Conservation (phyloP, 2,797 vertebrate species). For the Esox masquinongy region DNA sequence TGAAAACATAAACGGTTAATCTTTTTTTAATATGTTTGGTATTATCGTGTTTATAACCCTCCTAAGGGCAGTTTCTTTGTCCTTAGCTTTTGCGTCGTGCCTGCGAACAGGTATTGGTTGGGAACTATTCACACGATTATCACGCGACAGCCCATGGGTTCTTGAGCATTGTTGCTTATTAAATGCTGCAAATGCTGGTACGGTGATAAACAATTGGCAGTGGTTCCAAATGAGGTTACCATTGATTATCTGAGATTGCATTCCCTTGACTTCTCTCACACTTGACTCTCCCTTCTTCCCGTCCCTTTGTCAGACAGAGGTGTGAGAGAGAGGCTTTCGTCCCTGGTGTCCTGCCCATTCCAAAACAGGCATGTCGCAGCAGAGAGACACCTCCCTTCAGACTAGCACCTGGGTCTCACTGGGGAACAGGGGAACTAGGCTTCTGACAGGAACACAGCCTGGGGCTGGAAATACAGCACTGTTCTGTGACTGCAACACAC, state of each 20-base stretch:
- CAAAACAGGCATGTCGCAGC: conserved; percentile 14
- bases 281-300: background rate
- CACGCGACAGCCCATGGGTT: too few relatives aligned
- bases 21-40: too few relatives aligned
- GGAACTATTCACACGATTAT: too few relatives aligned
- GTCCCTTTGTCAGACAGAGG: background rate
- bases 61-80: too few relatives aligned
- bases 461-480: background rate
- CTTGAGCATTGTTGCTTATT: too few relatives aligned
- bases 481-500: background rate
- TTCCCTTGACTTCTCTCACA: background rate
- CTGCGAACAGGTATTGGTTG: too few relatives aligned
- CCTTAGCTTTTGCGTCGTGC: too few relatives aligned
- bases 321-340: background rate
- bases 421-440: background rate
- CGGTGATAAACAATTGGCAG: background rate
- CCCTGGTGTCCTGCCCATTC: background rate
- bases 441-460: background rate
- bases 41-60: too few relatives aligned
- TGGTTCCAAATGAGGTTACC: background rate
- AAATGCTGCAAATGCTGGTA: background rate
- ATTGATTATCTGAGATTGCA: background rate
- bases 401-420: background rate
- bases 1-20: too few relatives aligned
- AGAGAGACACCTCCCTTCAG: background rate